phyloP scores from a whole-genome alignment of 1,140 invertebrate genomes.

The Pseudomyrmex pallidus region DNA sequence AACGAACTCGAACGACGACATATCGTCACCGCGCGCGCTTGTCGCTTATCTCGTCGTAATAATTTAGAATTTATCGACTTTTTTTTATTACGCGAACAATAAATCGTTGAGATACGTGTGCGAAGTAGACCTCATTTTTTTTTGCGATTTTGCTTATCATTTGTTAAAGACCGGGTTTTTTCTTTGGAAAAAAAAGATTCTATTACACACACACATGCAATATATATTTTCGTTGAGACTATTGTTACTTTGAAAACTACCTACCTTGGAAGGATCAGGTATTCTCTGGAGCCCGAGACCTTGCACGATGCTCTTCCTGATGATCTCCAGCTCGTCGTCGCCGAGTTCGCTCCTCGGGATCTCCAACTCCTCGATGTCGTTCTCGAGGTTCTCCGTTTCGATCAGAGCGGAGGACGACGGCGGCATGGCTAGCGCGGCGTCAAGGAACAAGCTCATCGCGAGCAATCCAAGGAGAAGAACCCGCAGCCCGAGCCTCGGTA shows the following conservation, averaged over 20 bases:
- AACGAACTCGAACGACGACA: slow-evolving; percentile 57
- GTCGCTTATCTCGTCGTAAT: slow-evolving; percentile 59
- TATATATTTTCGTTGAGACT: too few species aligned
- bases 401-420: not conserved
- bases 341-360: slow-evolving; percentile 52
- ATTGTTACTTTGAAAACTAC: not conserved
- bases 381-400: slow-evolving; percentile 34
- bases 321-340: slow-evolving; percentile 78
- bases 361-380: slow-evolving; percentile 29
- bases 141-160: slow-evolving; percentile 17
- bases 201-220: too few species aligned
- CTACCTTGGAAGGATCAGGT: slow-evolving; percentile 84
- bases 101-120: slow-evolving; percentile 17
- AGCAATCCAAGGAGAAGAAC: slow-evolving; percentile 46
- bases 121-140: slow-evolving; percentile 15
- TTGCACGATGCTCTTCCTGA: slow-evolving; percentile 82
- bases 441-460: slow-evolving; percentile 48
- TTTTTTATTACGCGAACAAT: slow-evolving; percentile 15
- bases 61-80: slow-evolving; percentile 63
- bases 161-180: too few species aligned
- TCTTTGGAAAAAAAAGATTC: too few species aligned
- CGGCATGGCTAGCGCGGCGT: slow-evolving; percentile 31
- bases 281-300: slow-evolving; percentile 83
- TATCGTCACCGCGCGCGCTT: slow-evolving; percentile 6
- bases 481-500: slow-evolving; percentile 7